Conservation (phyloP, 1,140 invertebrate genomes). For the Hyles vespertilio region DNA sequence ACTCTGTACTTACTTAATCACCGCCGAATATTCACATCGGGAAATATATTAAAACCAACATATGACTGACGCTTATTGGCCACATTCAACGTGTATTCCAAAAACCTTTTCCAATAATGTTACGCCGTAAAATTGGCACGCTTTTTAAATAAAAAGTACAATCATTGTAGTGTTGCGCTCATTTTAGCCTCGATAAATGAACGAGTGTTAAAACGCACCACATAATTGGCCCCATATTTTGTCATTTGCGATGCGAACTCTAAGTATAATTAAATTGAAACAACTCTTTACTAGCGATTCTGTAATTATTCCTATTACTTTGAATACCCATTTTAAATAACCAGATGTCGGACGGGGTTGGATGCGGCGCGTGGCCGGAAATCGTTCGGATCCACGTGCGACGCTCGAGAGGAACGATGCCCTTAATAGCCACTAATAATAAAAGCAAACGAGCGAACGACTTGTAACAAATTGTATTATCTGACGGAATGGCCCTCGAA, state of each 20-base stretch:
- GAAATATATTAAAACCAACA: no score
- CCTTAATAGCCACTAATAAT: slow-evolving; percentile 47
- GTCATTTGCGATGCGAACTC: slow-evolving; percentile 16
- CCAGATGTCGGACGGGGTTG: slow-evolving; percentile 28
- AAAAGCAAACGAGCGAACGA: slow-evolving; percentile 51
- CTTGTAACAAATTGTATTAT: slow-evolving; percentile 57
- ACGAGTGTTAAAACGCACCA: no score
- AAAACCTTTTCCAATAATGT: no score
- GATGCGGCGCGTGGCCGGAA: slow-evolving; percentile 19
- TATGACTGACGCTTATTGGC: no score
- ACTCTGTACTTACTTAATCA: slow-evolving; percentile 29
- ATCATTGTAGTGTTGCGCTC: background rate
- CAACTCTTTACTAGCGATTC: slow-evolving; percentile 28
- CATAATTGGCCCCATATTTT: no score
- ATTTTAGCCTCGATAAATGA: no score
- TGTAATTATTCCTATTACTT: slow-evolving; percentile 37
- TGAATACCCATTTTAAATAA: slow-evolving; percentile 43
- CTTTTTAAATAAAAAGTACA: slow-evolving; percentile 8
- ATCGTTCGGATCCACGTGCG: slow-evolving; percentile 29
- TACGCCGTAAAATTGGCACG: background rate
- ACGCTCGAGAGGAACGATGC: slow-evolving; percentile 16
- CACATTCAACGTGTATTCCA: no score
- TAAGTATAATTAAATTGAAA: slow-evolving; percentile 28
- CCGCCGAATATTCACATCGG: background rate
- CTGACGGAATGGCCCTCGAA: slow-evolving; percentile 39